phyloP scores from a whole-genome alignment of 2,888 invertebrate species.

The Zonitis immaculata region DNA sequence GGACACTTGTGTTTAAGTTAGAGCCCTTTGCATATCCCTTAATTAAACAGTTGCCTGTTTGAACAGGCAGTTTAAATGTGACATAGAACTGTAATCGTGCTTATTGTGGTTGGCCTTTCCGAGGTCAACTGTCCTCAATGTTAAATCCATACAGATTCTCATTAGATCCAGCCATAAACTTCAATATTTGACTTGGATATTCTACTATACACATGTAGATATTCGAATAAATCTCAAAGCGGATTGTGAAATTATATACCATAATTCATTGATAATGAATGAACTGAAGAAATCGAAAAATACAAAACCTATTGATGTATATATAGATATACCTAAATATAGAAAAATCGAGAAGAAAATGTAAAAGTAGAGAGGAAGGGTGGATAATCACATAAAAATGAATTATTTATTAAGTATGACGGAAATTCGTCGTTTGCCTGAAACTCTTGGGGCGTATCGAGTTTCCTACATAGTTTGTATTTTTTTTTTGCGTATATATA shows the following conservation, averaged over 20 bases:
- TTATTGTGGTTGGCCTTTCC: constrained; percentile 46
- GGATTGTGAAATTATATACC: background rate
- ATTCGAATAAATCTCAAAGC: no score
- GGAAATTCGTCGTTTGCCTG: constrained; percentile 22
- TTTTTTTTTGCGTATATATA: no score
- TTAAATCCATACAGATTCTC: constrained; percentile 21
- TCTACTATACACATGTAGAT: no score
- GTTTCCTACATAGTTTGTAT: no score
- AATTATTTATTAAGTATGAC: constrained; percentile 27
- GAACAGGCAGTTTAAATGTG: constrained; percentile 52
- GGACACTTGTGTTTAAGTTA: constrained; percentile 52
- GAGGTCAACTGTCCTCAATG: constrained; percentile 18
- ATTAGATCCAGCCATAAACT: constrained; percentile 16
- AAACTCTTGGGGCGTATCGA: constrained; percentile 36
- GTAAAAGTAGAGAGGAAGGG: background rate
- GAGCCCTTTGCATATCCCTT: constrained; percentile 49
- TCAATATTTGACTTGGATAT: constrained; percentile 20
- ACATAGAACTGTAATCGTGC: constrained; percentile 51
- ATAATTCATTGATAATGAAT: no score
- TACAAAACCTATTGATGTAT: no score
- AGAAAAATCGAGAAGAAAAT: no score
- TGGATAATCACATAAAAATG: constrained; percentile 18
- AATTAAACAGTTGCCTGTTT: constrained; percentile 52
- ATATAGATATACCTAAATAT: no score
- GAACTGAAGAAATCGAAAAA: no score